Percentiles rank a stretch among this genome's conserved stretches.
Evolutionary conservation across 1,140 invertebrate genomes (phyloP).

Genomic region (Helicoverpa zea): DNA sequence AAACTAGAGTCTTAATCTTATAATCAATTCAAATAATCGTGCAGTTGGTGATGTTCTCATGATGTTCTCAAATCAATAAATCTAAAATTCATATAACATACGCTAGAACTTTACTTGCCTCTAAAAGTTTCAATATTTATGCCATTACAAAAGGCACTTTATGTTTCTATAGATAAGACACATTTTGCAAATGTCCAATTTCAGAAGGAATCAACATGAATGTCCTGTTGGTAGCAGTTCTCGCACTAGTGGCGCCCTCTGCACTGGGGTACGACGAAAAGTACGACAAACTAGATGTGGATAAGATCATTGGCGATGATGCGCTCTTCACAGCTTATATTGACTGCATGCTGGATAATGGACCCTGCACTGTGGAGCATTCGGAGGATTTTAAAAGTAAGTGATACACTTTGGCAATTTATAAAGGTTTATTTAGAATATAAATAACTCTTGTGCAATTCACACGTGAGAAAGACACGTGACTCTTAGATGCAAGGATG

Average conservation of each 20-base stretch:
- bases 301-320: conserved; percentile 89
- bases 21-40: too few relatives aligned
- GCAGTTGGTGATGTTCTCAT: too few relatives aligned
- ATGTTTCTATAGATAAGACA: too few relatives aligned
- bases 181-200: conserved; percentile 14
- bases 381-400: conserved; percentile 90
- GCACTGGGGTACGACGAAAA: conserved; percentile 70
- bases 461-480: background rate
- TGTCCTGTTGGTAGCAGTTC: conserved; percentile 52
- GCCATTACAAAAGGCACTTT: background rate
- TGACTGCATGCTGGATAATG: conserved; percentile 89
- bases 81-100: too few relatives aligned
- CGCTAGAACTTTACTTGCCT: too few relatives aligned
- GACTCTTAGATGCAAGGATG: background rate
- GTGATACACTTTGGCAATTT: conserved; percentile 57
- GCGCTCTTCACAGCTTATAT: conserved; percentile 89
- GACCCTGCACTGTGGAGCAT: conserved; percentile 89
- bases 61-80: too few relatives aligned
- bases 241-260: conserved; percentile 51
- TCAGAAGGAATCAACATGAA: conserved; percentile 51
- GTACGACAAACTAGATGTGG: conserved; percentile 89
- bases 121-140: background rate
- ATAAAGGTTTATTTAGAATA: background rate
- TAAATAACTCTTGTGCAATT: background rate
- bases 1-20: too few relatives aligned